Conservation (phyloP, 2,888 invertebrate species). For the Drosophila anomelani region DNA sequence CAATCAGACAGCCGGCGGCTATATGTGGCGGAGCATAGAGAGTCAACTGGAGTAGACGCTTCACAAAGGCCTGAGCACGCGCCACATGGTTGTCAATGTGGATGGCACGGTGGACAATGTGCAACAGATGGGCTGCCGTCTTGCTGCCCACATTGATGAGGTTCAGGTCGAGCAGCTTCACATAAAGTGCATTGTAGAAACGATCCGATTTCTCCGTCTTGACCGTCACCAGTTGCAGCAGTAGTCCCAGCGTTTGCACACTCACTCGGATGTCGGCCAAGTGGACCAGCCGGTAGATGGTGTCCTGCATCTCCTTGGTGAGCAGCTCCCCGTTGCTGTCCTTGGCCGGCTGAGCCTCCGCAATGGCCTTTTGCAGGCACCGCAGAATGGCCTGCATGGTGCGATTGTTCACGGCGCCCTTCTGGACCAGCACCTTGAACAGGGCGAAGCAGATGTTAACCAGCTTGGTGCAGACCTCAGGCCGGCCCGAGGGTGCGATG, state of each 20-base stretch:
- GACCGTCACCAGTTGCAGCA: constrained; percentile 81
- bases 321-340: constrained; percentile 78
- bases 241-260: constrained; percentile 85
- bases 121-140: constrained; percentile 92
- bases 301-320: constrained; percentile 86
- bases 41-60: constrained; percentile 90
- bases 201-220: constrained; percentile 83
- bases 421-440: constrained; percentile 95
- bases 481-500: constrained; percentile 89
- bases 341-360: constrained; percentile 78
- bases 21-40: constrained; percentile 90
- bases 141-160: constrained; percentile 86
- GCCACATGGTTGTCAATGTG: constrained; percentile 90
- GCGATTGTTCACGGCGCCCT: constrained; percentile 91
- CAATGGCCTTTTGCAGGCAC: constrained; percentile 91
- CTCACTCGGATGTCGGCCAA: constrained; percentile 90
- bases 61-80: constrained; percentile 93
- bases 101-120: constrained; percentile 94
- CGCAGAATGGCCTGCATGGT: constrained; percentile 93
- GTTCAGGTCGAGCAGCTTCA: constrained; percentile 92
- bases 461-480: constrained; percentile 93
- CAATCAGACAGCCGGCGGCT: constrained; percentile 92
- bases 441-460: constrained; percentile 97
- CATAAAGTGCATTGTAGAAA: constrained; percentile 95
- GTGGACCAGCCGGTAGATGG: constrained; percentile 93